Percentiles rank a stretch among this genome's conserved stretches.
Conservation (phyloP, 2,888 invertebrate genomes). For the Timema podura region DNA sequence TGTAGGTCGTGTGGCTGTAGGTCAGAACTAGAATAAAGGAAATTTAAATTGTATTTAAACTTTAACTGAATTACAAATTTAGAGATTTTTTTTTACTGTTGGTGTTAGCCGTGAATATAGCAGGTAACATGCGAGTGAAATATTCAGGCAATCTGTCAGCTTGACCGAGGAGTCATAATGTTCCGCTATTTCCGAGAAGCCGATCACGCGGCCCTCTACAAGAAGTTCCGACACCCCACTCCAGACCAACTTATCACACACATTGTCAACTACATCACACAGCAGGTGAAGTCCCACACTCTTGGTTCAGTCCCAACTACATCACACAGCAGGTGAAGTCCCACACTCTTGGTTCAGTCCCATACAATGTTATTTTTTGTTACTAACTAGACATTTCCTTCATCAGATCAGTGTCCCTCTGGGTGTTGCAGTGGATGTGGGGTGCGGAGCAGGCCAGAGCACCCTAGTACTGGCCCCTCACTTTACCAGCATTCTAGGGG, state of each 20-base stretch:
- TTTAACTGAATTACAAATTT: too few relatives aligned
- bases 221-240: conserved; percentile 31
- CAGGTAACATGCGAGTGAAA: too few relatives aligned
- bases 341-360: too few relatives aligned
- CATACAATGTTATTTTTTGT: not conserved
- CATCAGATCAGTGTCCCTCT: conserved; percentile 21
- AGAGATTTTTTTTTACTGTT: too few relatives aligned
- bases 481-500: conserved; percentile 45
- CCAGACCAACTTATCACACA: conserved; percentile 28
- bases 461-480: conserved; percentile 43
- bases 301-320: too few relatives aligned
- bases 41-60: too few relatives aligned
- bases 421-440: conserved; percentile 46
- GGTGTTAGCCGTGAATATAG: too few relatives aligned
- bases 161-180: conserved; percentile 17
- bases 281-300: conserved; percentile 26
- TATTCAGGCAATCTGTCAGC: too few relatives aligned
- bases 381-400: not conserved
- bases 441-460: conserved; percentile 51
- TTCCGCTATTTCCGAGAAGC: conserved; percentile 29
- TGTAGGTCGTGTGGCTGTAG: too few relatives aligned
- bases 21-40: too few relatives aligned
- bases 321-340: conserved; percentile 28
- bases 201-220: conserved; percentile 30
- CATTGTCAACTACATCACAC: conserved; percentile 28